Percentiles rank a stretch among this genome's conserved stretches.
These are phyloP conservation scores for Syrista parreyssii DNA, from an alignment of 2,888 invertebrate genomes.

Conservation along the genomic window DNA sequence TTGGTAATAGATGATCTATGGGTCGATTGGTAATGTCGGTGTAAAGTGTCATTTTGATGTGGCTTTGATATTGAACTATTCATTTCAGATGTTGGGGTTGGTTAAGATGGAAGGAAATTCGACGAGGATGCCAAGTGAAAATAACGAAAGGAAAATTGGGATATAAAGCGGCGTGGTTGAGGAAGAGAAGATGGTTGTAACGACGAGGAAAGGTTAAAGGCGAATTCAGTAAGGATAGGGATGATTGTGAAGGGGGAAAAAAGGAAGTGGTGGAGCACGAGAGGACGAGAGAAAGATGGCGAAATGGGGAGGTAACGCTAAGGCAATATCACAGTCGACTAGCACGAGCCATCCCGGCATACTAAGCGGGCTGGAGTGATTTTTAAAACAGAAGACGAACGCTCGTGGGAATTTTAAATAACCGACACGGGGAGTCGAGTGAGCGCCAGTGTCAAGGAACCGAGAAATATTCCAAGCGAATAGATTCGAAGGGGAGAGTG, in stretches of 20 bases:
- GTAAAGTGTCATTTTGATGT: not conserved
- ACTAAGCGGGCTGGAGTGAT: slow-evolving; percentile 56
- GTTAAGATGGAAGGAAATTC: not conserved
- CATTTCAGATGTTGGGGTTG: not conserved
- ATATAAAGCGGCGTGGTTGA: not conserved
- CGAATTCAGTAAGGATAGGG: not conserved
- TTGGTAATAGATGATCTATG: not conserved
- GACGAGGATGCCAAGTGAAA: not conserved
- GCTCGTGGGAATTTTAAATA: slow-evolving; percentile 57
- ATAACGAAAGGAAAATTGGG: not conserved
- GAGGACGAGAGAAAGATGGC: slow-evolving; percentile 9
- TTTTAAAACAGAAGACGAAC: slow-evolving; percentile 56
- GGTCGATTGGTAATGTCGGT: not conserved
- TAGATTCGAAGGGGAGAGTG: slow-evolving; percentile 48
- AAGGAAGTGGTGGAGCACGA: not conserved
- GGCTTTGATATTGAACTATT: not conserved
- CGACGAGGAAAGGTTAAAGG: not conserved
- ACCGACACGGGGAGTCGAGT: slow-evolving; percentile 32
- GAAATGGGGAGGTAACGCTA: slow-evolving; percentile 30
- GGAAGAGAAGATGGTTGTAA: not conserved
- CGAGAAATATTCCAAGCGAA: slow-evolving; percentile 50
- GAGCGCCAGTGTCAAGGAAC: slow-evolving; percentile 28
- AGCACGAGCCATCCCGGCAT: slow-evolving; percentile 52
- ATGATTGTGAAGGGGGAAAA: slow-evolving; percentile 7
- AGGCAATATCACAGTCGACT: slow-evolving; percentile 63